A percentile compares a stretch with the other conserved stretches of the same genome.
Evolutionary conservation across 2,888 invertebrate genomes (phyloP).

Genomic region (Eumacrocentrus americanus): DNA sequence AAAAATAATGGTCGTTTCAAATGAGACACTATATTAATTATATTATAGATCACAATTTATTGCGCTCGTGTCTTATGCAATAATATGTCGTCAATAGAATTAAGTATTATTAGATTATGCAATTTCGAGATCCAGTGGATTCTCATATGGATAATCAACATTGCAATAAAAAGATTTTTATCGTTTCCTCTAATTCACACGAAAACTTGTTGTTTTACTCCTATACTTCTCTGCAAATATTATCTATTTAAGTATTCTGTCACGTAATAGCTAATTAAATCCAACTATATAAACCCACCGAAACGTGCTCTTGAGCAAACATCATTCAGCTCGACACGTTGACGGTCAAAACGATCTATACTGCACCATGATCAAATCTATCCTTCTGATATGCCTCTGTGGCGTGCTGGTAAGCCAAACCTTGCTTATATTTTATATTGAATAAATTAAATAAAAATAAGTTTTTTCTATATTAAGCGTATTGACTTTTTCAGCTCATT

Average conservation of each 20-base stretch:
- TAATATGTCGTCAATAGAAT: too few relatives aligned
- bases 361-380: slow-evolving; percentile 37
- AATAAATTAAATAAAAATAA: background rate
- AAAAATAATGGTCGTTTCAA: too few relatives aligned
- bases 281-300: background rate
- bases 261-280: background rate
- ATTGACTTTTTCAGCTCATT: background rate
- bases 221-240: slow-evolving; percentile 8
- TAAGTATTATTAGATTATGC: too few relatives aligned
- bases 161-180: background rate
- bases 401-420: slow-evolving; percentile 15
- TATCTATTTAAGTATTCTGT: slow-evolving; percentile 4
- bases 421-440: background rate
- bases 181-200: background rate
- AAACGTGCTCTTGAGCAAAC: background rate
- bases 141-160: background rate
- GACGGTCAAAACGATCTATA: background rate
- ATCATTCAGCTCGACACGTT: too few relatives aligned
- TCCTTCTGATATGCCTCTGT: slow-evolving; percentile 34
- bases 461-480: background rate
- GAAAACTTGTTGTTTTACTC: background rate
- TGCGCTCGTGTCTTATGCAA: too few relatives aligned
- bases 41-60: too few relatives aligned
- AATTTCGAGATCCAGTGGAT: too few relatives aligned
- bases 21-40: too few relatives aligned